Percentiles rank a stretch among this genome's conserved stretches.
phyloP scores from a whole-genome alignment of 2,113 vertebrate species.

The Rhea americana region DNA sequence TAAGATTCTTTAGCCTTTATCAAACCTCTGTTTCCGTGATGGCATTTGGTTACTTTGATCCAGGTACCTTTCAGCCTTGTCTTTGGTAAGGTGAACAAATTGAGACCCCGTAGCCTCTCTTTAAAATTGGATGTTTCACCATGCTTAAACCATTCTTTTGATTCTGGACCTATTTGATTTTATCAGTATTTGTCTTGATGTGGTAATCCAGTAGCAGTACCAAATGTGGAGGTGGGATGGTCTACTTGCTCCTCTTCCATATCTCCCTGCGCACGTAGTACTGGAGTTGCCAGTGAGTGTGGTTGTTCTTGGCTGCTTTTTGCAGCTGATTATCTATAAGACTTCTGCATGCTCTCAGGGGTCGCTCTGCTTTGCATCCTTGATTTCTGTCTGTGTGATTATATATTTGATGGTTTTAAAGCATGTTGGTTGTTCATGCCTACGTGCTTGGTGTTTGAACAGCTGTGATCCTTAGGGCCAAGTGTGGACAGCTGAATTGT shows the following conservation, averaged over 20 bases:
- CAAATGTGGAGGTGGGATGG: rapidly evolving
- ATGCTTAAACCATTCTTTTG: background rate
- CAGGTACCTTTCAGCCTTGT: slow-evolving; percentile 16
- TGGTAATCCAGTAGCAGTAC: background rate
- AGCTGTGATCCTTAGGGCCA: background rate
- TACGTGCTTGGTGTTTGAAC: background rate
- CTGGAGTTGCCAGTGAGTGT: background rate
- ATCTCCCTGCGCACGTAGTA: background rate
- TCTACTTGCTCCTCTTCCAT: background rate
- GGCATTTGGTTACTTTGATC: slow-evolving; percentile 26
- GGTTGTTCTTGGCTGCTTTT: background rate
- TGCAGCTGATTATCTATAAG: too few species aligned
- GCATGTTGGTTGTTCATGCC: background rate
- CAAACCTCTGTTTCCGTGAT: background rate
- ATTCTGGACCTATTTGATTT: background rate
- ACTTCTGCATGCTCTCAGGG: background rate
- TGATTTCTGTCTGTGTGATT: background rate
- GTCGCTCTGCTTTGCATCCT: background rate
- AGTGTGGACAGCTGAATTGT: background rate
- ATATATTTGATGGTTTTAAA: background rate
- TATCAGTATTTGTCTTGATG: rapidly evolving
- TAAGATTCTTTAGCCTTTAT: background rate
- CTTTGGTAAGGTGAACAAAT: slow-evolving; percentile 2
- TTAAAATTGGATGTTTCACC: background rate
- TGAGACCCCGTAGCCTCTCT: background rate